Evolutionary conservation across 2,888 invertebrate genomes (phyloP).

Genomic region (Melanostoma scalare): DNA sequence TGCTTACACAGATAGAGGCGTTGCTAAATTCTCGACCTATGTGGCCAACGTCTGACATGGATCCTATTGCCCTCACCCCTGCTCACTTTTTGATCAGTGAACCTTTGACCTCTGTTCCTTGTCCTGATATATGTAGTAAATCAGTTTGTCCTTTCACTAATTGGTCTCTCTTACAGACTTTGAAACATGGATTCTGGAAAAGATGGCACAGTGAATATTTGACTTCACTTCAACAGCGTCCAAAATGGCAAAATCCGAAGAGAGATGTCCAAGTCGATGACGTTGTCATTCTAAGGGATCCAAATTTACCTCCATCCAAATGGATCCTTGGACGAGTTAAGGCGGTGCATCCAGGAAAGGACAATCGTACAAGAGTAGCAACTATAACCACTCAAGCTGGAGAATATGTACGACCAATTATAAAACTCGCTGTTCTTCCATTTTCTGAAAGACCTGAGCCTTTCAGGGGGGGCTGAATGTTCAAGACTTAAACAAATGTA

Average conservation of each 20-base stretch:
- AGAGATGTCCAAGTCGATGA: constrained; percentile 12
- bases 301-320: constrained; percentile 36
- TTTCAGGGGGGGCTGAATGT: constrained; percentile 11
- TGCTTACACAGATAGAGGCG: constrained; percentile 57
- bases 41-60: constrained; percentile 33
- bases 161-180: constrained; percentile 12
- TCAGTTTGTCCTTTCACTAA: neutral
- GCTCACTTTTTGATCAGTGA: constrained; percentile 47
- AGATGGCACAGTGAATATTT: constrained; percentile 14
- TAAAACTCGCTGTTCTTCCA: constrained; percentile 37
- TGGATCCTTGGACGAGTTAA: constrained; percentile 53
- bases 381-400: constrained; percentile 19
- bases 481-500: too few relatives aligned
- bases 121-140: neutral
- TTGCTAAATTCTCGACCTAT: constrained; percentile 48
- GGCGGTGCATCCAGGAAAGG: constrained; percentile 45
- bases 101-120: neutral
- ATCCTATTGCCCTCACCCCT: constrained; percentile 34
- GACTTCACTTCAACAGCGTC: constrained; percentile 19
- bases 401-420: constrained; percentile 31
- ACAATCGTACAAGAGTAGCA: constrained; percentile 36
- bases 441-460: constrained; percentile 12
- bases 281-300: constrained; percentile 40
- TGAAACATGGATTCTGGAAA: constrained; percentile 45
- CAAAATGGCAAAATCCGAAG: constrained; percentile 21